phyloP scores from a whole-genome alignment of 2,888 invertebrate species.

The Amphipoea lucens region DNA sequence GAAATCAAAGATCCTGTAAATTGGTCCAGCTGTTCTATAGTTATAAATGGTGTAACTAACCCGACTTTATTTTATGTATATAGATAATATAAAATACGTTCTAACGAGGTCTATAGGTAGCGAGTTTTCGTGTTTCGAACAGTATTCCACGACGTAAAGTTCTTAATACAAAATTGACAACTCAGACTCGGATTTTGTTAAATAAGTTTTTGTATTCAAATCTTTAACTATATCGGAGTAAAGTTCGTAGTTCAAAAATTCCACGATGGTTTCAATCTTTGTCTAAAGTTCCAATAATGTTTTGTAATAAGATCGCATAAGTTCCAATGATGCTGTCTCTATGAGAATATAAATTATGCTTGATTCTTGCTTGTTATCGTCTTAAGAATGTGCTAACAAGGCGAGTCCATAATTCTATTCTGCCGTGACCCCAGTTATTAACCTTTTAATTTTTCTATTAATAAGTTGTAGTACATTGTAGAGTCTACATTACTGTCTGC shows the following conservation, averaged over 20 bases:
- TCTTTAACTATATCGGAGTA: not conserved
- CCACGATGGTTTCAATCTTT: not conserved
- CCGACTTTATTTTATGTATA: too few relatives aligned
- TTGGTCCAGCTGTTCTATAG: too few relatives aligned
- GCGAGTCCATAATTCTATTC: conserved; percentile 21
- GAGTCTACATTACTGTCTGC: not conserved
- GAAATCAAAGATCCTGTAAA: too few relatives aligned
- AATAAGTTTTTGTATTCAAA: not conserved
- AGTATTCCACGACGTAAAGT: not conserved
- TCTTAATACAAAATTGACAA: not conserved
- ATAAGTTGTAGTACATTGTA: not conserved
- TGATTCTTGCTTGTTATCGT: not conserved
- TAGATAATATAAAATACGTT: not conserved
- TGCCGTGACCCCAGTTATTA: conserved; percentile 19
- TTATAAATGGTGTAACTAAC: too few relatives aligned
- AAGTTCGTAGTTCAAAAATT: not conserved
- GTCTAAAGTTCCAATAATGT: not conserved
- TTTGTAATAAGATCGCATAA: not conserved
- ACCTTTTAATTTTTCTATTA: conserved; percentile 45
- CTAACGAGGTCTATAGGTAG: not conserved
- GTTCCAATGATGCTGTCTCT: not conserved
- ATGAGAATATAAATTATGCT: conserved; percentile 10
- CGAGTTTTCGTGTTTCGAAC: not conserved
- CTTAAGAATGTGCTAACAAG: conserved; percentile 31
- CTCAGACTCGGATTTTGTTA: not conserved